Evolutionary conservation across 2,888 invertebrate species (phyloP), one percentile per base, ranked within the genome.

Genomic region (Rhagophthalmus giganteus): DNA sequence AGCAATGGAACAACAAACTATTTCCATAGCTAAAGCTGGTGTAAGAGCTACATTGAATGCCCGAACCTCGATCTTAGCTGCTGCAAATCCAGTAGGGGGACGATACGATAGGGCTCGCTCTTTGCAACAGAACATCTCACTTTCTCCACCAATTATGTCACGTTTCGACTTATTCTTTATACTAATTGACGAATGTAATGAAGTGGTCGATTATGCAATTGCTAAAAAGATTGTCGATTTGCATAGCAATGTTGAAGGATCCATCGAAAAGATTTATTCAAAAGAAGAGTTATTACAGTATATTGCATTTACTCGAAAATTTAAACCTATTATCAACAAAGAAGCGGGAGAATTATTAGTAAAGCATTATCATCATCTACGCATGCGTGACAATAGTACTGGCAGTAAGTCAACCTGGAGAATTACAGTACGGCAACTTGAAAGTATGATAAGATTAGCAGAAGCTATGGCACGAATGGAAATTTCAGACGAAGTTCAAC

Each of bases 1-100:
- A 78, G 99, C 99, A 2, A 99, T 99, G 99, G 99, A 99, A 79
- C 99, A 99, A 70, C 99, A 99, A 76, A 99, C 99, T 0, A 99
- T 99, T 62, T 96, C 97, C 0, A 83, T 99, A 49, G 97, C 99
- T 0, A 99, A 99, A 81, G 93, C 99, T 0, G 98, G 97, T 1
- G 88, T 99, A 0, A 84, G 98, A 61, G 99, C 99, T 0, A 98
- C 98, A 0, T 78, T 99, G 12, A 99, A 99, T 77, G 99, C 99
- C 0, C 81, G 98, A 26, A 96, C 98, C 0, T 98, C 97, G 0
- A 98, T 99, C 61, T 78, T 99, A 48, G 99, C 99, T 0, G 99
- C 99, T 0, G 98, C 98, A 0, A 99, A 99, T 78, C 99, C 99
- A 0, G 86, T 96, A 20, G 93, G 93, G n/a, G 96, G 98, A 0